phyloP scores from a whole-genome alignment of 2,113 vertebrate species.

The Egretta garzetta region DNA sequence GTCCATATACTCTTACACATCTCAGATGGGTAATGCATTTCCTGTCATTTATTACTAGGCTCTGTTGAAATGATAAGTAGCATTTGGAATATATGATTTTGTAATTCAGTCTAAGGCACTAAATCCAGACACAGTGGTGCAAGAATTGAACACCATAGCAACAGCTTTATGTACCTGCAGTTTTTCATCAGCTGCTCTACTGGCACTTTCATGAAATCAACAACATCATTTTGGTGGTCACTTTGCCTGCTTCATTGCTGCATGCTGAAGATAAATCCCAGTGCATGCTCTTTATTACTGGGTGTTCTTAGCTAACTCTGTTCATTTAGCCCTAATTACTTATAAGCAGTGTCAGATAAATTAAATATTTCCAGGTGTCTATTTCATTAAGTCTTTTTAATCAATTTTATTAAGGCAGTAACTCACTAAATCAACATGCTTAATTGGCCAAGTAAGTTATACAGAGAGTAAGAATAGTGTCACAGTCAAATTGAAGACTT shows the following conservation, averaged over 20 bases:
- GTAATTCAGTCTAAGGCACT: conserved; percentile 16
- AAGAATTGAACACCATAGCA: conserved; percentile 27
- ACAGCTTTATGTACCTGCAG: conserved; percentile 44
- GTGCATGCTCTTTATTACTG: background rate
- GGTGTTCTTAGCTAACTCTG: background rate
- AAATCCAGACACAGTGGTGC: conserved; percentile 13
- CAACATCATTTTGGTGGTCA: conserved; percentile 16
- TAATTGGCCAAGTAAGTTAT: conserved; percentile 25
- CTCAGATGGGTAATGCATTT: background rate
- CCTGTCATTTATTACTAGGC: background rate
- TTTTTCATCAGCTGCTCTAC: conserved; percentile 40
- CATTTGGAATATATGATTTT: conserved; percentile 49
- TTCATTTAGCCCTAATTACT: conserved; percentile 18
- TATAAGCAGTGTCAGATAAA: conserved; percentile 10
- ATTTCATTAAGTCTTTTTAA: background rate
- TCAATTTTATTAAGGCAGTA: conserved; percentile 21
- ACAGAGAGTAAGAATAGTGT: background rate
- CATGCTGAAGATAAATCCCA: conserved; percentile 2
- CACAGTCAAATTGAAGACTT: background rate
- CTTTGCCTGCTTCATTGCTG: background rate
- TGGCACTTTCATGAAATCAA: background rate
- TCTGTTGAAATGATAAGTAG: conserved; percentile 46
- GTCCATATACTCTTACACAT: background rate
- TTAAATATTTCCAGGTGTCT: conserved; percentile 29
- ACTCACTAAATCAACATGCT: background rate